Evolutionary conservation across 2,888 invertebrate species (phyloP), one percentile per base, ranked within the genome.

Genomic region (Clunio marinus): DNA sequence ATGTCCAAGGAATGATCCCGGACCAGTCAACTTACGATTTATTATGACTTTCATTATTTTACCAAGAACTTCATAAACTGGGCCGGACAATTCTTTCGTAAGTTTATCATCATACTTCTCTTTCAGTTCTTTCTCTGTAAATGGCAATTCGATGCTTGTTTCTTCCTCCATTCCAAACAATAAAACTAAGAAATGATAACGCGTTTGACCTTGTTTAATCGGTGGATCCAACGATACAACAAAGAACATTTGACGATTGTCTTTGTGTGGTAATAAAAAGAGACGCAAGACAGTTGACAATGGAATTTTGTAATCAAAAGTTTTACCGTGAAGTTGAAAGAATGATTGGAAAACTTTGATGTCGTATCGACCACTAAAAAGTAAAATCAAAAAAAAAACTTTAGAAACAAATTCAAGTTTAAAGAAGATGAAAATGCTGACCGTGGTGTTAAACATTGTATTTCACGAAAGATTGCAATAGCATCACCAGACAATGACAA

Each of bases 221-320:
- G 99, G 99, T 1, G 99, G 99, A 82, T 99, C 98, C 73, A 99
- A 82, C 66, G 96, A 95, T 68, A 97, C 91, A 51, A 99, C 97
- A 77, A 98, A 98, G 80, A 94, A 99, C 87, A 96, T 96, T 79
- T 98, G 98, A 1, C 98, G 82, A n/a, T 89, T 91, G 77, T 99
- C 98, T 76, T 95, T 96, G 77, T 99, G 98, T 0, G 98, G 98
- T 65, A 99, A 80, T 32, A 98, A 81, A 77, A 99, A 99, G 15
- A 99, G 80, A 5, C 99, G 86, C 15, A 97, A 81, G 2, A 99
- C 96, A 0, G 97, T 96, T 0, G 93, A 93, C 87, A 96, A 93
- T 0, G 98, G 97, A 73, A 99, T 98, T 81, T 99, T 99, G 83
- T 99, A 99, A 81, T 99, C 99, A 76, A 97, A 99, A 0, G 99